phyloP scores from a whole-genome alignment of 2,113 vertebrate species.

The Strix aluco region DNA sequence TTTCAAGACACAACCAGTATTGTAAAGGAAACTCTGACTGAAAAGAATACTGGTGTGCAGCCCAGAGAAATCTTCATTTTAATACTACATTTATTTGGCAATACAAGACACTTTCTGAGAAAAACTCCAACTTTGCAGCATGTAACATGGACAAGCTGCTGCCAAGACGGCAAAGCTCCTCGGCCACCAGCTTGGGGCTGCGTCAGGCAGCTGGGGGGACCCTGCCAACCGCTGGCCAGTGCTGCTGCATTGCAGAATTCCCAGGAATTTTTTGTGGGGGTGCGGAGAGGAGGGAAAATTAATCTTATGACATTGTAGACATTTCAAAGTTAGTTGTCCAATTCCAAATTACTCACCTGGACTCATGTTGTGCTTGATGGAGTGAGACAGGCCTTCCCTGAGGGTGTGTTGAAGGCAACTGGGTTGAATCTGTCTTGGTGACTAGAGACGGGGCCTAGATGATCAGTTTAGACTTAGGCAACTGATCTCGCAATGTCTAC shows the following conservation, averaged over 20 bases:
- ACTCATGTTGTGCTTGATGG: fast-evolving
- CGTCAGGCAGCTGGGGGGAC: neutral
- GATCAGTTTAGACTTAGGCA: neutral
- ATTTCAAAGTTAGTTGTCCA: neutral
- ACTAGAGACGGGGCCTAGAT: fast-evolving
- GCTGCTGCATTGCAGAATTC: neutral
- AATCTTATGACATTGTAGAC: too few species aligned
- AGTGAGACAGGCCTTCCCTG: neutral
- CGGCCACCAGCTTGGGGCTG: neutral
- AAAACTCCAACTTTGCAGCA: neutral
- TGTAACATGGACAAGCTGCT: neutral
- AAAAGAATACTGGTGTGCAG: neutral
- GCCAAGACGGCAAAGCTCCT: fast-evolving
- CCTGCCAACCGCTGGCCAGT: neutral
- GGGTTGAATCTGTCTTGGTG: neutral
- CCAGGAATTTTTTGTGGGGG: fast-evolving
- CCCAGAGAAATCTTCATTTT: neutral
- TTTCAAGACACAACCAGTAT: neutral
- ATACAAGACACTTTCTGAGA: neutral
- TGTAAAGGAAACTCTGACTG: neutral
- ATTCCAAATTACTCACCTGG: neutral
- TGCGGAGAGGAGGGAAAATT: neutral
- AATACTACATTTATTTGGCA: neutral
- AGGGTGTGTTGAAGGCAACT: neutral
- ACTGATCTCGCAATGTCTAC: fast-evolving